These are phyloP conservation scores for Drosophila birchii DNA, from an alignment of 2,888 invertebrate species.

Conservation along the genomic window DNA sequence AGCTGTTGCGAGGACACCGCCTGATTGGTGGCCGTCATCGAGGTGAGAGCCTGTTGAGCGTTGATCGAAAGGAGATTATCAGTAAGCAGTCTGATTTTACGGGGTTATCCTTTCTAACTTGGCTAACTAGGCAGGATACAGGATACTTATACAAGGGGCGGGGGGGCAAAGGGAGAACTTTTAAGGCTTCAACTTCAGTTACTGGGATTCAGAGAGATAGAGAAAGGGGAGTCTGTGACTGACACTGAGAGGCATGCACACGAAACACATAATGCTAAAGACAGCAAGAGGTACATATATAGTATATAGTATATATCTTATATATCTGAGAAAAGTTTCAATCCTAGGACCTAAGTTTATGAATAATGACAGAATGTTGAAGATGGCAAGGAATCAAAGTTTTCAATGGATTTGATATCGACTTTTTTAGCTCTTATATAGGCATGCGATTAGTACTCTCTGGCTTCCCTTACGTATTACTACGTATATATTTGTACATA, in stretches of 20 bases:
- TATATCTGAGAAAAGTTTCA: background rate
- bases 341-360: conserved; percentile 2
- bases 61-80: background rate
- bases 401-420: background rate
- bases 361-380: conserved; percentile 46
- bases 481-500: background rate
- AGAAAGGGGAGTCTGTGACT: conserved; percentile 11
- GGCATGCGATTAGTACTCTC: conserved; percentile 53
- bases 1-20: conserved; percentile 86
- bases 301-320: background rate
- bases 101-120: conserved; percentile 14
- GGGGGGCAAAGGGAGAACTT: background rate
- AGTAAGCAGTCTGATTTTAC: background rate
- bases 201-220: background rate
- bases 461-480: conserved; percentile 12
- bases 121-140: conserved; percentile 55
- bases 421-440: background rate
- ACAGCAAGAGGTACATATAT: conserved; percentile 16
- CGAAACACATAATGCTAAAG: conserved; percentile 34
- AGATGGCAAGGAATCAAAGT: background rate
- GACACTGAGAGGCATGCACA: conserved; percentile 56
- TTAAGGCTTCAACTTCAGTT: conserved; percentile 10
- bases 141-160: conserved; percentile 10
- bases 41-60: conserved; percentile 82
- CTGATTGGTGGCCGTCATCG: conserved; percentile 88